phyloP scores from a whole-genome alignment of 1,140 invertebrate genomes.

The Papilio glaucus region DNA sequence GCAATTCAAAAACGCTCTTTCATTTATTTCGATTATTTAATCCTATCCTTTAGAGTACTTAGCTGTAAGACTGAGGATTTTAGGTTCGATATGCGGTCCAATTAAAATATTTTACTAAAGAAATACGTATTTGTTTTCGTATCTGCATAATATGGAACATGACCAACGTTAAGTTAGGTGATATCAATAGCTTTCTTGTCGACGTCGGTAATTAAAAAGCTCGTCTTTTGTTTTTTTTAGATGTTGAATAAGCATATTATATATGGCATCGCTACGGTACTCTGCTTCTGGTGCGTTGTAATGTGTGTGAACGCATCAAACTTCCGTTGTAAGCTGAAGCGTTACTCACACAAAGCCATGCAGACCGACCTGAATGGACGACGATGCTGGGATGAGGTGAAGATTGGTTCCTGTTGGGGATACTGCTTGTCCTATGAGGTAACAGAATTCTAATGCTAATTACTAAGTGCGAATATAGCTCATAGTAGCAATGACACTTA shows the following conservation, averaged over 20 bases:
- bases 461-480: no score
- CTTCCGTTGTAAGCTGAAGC: conserved; percentile 61
- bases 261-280: conserved; percentile 31
- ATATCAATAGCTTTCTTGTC: no score
- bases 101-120: no score
- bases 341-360: conserved; percentile 69
- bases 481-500: no score
- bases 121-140: no score
- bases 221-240: conserved; percentile 28
- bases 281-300: conserved; percentile 51
- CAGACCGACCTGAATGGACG: conserved; percentile 86
- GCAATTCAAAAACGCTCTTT: conserved; percentile 32
- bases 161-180: no score
- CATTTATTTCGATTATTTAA: conserved; percentile 30
- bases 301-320: conserved; percentile 49
- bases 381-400: conserved; percentile 88
- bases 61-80: background rate
- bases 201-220: no score
- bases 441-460: no score
- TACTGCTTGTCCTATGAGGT: conserved; percentile 92
- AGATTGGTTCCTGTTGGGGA: conserved; percentile 91
- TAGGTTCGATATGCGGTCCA: background rate
- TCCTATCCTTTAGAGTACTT: background rate
- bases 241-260: conserved; percentile 13
- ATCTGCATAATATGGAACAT: no score